Evolutionary conservation across 2,888 invertebrate genomes (phyloP).

Genomic region (Euclidia mi): DNA sequence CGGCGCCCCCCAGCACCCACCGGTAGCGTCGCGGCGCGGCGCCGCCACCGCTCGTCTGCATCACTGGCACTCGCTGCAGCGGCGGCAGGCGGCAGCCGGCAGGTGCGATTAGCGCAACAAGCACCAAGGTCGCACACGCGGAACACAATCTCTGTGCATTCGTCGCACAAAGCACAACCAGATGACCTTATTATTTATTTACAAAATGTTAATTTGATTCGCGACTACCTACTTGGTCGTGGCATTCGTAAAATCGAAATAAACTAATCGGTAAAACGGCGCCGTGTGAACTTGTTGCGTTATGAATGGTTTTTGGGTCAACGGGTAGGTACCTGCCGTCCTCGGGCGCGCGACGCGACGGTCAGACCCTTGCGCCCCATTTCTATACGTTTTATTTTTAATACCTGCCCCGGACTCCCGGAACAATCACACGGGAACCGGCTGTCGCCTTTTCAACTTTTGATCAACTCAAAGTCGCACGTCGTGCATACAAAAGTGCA

Average conservation of each 20-base stretch:
- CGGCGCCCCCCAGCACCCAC: constrained; percentile 37
- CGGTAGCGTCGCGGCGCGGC: constrained; percentile 50
- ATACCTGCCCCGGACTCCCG: constrained; percentile 77
- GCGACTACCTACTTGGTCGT: constrained; percentile 44
- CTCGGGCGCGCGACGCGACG: constrained; percentile 60
- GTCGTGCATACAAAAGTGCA: constrained; percentile 12
- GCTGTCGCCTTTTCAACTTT: constrained; percentile 46
- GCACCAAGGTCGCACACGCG: constrained; percentile 81
- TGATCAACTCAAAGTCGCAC: constrained; percentile 28
- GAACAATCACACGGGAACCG: constrained; percentile 84
- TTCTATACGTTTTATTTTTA: constrained; percentile 72
- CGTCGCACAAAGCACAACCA: constrained; percentile 72
- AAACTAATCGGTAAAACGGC: constrained; percentile 54
- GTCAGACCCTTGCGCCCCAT: constrained; percentile 72
- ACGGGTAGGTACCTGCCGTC: constrained; percentile 79
- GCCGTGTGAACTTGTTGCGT: constrained; percentile 75
- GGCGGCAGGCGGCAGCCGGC: constrained; percentile 51
- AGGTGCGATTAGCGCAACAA: constrained; percentile 49
- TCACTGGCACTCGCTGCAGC: constrained; percentile 58
- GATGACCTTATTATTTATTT: constrained; percentile 80
- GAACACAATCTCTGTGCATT: constrained; percentile 86
- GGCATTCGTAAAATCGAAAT: constrained; percentile 33
- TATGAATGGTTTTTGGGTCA: constrained; percentile 71
- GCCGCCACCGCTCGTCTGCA: no score
- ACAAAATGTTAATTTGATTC: constrained; percentile 68